Percentiles rank a stretch among this genome's conserved stretches.
These are phyloP conservation scores for Isotomurus palustris DNA, from an alignment of 2,888 invertebrate genomes.

Conservation along the genomic window DNA sequence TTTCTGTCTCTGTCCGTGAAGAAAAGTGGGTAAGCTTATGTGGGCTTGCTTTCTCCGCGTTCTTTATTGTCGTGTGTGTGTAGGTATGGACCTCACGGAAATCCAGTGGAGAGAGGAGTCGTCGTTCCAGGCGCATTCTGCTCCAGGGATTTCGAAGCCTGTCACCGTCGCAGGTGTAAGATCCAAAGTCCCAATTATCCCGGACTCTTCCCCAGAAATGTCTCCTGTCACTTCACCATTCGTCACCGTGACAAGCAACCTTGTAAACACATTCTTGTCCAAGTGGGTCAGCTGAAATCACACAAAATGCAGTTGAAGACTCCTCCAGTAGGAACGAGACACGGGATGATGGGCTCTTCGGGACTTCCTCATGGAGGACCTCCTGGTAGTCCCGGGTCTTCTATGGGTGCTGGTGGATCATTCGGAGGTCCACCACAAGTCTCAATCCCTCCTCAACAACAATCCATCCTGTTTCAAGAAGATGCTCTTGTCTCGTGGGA, in stretches of 20 bases:
- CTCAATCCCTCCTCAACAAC: no score
- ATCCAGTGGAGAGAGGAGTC: constrained; percentile 70
- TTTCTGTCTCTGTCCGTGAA: no score
- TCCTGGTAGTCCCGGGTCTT: constrained; percentile 15
- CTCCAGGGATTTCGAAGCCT: constrained; percentile 78
- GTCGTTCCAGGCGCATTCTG: constrained; percentile 79
- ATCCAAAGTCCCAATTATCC: constrained; percentile 88
- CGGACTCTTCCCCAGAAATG: constrained; percentile 86
- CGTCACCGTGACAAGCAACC: constrained; percentile 79
- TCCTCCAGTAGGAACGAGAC: not conserved
- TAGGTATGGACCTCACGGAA: constrained; percentile 37
- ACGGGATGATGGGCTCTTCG: not conserved
- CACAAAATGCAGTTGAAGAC: constrained; percentile 69
- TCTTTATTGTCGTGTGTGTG: no score
- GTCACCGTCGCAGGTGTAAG: constrained; percentile 77
- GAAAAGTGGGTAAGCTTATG: no score
- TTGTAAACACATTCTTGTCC: constrained; percentile 87
- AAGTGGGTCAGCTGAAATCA: constrained; percentile 70
- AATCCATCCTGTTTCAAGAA: not conserved
- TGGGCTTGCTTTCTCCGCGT: no score
- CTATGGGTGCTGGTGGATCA: constrained; percentile 13
- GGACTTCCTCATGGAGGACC: constrained; percentile 8
- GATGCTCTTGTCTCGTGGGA: constrained; percentile 61
- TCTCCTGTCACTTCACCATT: constrained; percentile 84
- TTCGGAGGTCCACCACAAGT: no score